Evolutionary conservation across 2,113 vertebrate genomes (phyloP), one percentile per base, ranked within the genome.

Genomic region (Pogonocichla stellata): DNA sequence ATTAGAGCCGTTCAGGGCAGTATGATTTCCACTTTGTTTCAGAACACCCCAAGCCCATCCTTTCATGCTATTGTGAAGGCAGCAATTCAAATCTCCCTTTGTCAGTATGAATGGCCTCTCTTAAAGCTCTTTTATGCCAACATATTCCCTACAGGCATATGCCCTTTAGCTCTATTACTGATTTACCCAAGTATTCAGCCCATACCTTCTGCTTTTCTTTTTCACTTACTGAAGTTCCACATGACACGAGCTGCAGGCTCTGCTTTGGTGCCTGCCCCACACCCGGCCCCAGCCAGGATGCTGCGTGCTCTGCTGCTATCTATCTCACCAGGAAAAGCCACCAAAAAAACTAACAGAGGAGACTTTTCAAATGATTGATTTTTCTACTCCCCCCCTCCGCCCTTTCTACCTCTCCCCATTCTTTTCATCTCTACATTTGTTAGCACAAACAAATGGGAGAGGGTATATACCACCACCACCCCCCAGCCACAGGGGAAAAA

Each of bases 161-260:
- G 98, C 98, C 99, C 99, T 99, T 99, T 99, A 99, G 99, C 98
- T 99, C 99, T 98, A 98, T 99, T 99, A 99, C 99, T 99, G 98
- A 99, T 99, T 99, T 98, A 99, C 99, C 98, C 96, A 96, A 98
- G 98, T 98, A 98, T 99, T 99, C 99, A 99, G 98, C 98, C 98
- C 97, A 95, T 98, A 98, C 99, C 99, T 99, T 99, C 99, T 99
- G 99, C 98, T 98, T 98, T 98, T 98, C 97, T 98, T 97, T 98
- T 98, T 97, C 92, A 96, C 96, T 98, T 96, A 95, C 97, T 97
- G 97, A 97, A 98, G 97, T 98, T 98, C 98, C 98, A 98, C 98
- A 98, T 98, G 98, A 98, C 98, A 98, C 97, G 97, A 98, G 97
- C 96, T 97, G 97, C 97, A 96, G 97, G 95, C 98, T 97, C 96